Evolutionary conservation across 2,797 vertebrate species (phyloP).

Genomic region (Smutsia gigantea): DNA sequence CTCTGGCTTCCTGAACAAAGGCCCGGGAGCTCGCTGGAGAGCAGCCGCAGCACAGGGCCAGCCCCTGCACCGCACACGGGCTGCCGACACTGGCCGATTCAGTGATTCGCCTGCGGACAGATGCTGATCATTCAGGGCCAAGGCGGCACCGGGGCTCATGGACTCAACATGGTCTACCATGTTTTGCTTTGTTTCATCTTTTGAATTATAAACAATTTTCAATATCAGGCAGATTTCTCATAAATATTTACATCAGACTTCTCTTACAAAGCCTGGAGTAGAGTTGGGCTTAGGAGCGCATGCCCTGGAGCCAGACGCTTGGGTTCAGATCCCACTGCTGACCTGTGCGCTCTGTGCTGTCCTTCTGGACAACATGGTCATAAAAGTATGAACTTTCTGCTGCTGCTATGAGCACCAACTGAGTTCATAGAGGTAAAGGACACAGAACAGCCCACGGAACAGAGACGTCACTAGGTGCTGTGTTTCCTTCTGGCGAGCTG

Average conservation of each 20-base stretch:
- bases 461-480: fast-evolving
- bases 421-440: fast-evolving
- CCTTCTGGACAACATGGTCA: not conserved
- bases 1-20: too few species aligned
- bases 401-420: not conserved
- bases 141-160: fast-evolving
- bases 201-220: not conserved
- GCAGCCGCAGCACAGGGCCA: fast-evolving
- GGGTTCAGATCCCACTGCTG: fast-evolving
- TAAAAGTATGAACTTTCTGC: fast-evolving
- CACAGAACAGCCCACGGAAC: fast-evolving
- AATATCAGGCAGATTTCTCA: not conserved
- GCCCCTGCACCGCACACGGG: fast-evolving
- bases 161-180: fast-evolving
- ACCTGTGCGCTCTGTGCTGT: not conserved
- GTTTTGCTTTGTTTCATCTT: not conserved
- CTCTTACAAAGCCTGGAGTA: not conserved
- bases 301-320: too few species aligned
- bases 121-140: not conserved
- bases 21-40: fast-evolving
- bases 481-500: not conserved
- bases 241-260: not conserved
- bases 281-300: not conserved
- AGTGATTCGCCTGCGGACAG: fast-evolving
- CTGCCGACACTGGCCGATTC: fast-evolving